Evolutionary conservation across 2,888 invertebrate species (phyloP), one percentile per base, ranked within the genome.

Genomic region (Acanthosepion esculentum): DNA sequence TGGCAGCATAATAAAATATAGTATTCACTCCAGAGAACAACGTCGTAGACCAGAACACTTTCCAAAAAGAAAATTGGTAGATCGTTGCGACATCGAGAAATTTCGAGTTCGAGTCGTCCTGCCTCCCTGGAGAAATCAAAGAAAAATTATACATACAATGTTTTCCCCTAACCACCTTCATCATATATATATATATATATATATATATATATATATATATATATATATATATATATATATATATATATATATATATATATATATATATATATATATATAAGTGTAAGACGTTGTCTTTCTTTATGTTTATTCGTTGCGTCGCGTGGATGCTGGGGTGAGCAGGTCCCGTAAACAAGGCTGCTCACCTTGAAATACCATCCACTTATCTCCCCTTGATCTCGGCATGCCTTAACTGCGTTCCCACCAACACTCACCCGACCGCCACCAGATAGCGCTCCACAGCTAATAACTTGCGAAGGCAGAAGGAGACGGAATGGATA

Each of bases 181-280:
- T 23, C 2, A 26, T 59, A 59, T 59, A 29, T 78, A 78, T 78
- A 29, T 10, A 78, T 78, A n/a, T n/a, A 78, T 78, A 78, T 78
- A 78, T 78, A 78, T 78, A 78, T 78, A 78, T 78, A 78, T 78
- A 78, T 78, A 78, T 78, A 78, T 78, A 78, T 78, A 64, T 59
- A 59, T 59, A 29, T 29, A 29, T 64, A 64, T 78, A 29, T 78
- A 78, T 78, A 29, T n/a, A 78, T 78, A 29, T n/a, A 78, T 78
- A 78, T 78, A 78, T 78, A n/a, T 78, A 78, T 78, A 33, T 78
- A 78, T 78, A 78, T 78, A 41, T 78, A 29, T n/a, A 78, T 78
- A 29, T n/a, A 78, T 78, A 78, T 78, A 78, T 78, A n/a, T 78
- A 78, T 78, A 33, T 78, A 78, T 78, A 78, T 78, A 41, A 41